These are phyloP conservation scores for Strigamia transsilvanica DNA, from an alignment of 2,888 invertebrate genomes.

Conservation along the genomic window DNA sequence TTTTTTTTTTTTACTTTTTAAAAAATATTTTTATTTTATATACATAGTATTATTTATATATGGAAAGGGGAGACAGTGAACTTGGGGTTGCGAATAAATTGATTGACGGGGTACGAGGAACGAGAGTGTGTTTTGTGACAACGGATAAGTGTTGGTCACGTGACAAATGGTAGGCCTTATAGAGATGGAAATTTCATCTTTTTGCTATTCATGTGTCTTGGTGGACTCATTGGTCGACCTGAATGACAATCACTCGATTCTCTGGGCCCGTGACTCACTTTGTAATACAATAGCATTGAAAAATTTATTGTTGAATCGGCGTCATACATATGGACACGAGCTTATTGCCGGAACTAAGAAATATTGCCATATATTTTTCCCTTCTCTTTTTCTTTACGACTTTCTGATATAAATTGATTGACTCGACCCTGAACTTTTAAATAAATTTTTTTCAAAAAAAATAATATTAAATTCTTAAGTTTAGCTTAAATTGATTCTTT, in stretches of 20 bases:
- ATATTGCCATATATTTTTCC: constrained; percentile 1
- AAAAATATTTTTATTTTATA: not conserved
- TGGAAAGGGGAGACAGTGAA: not conserved
- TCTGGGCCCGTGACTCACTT: constrained; percentile 23
- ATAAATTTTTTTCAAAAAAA: constrained; percentile 14
- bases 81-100: constrained; percentile 9
- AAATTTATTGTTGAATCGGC: constrained; percentile 47
- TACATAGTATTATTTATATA: not conserved
- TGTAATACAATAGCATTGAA: constrained; percentile 40
- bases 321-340: constrained; percentile 42
- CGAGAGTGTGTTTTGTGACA: constrained; percentile 31
- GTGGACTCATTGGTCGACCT: constrained; percentile 45
- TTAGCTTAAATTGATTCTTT: not conserved
- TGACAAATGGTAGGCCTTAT: constrained; percentile 31
- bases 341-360: constrained; percentile 32
- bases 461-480: not conserved
- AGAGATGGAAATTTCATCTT: constrained; percentile 43
- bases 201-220: constrained; percentile 45
- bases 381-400: not conserved
- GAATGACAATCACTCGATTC: constrained; percentile 44
- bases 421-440: constrained; percentile 7
- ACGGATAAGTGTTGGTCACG: constrained; percentile 40
- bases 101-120: constrained; percentile 26
- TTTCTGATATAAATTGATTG: not conserved
- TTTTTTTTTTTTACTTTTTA: not conserved